Base-by-base conservation (phyloP, 2,888 invertebrate genomes). In the Troides aeacus region DNA sequence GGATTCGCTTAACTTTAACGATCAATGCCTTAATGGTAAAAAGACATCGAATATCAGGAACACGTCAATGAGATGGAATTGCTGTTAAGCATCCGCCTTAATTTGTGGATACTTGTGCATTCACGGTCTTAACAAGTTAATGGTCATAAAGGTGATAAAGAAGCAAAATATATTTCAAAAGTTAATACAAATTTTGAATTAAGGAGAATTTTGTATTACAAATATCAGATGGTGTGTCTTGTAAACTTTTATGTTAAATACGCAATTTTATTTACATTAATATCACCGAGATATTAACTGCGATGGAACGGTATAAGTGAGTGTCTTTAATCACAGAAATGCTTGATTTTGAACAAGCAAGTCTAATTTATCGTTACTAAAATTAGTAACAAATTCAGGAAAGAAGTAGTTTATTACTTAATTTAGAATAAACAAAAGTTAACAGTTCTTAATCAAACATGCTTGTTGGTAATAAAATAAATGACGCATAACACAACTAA, bases 251-350 rank as follows among this genome's bases (percentile, higher is more conserved):
- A 15, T 46, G 15, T 46, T 46, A 12, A 46, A 15, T 46, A 46
- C 2, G 30, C 30, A 30, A 2, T 10, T 6, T 50, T 50, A 4
- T 12, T 50, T 12, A n/a, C 53, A 18, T 53, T 18, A 18, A 53
- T 53, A 53, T n/a, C 0, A 18, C 46, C 46, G 53, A 53, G 18
- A 60, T n/a, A n/a, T 59, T 15, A 3, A 23, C n/a, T 36, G 21
- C 6, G 30, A 57, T 39, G 12, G 3, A 42, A 36, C 23, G 42
- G 64, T 46, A 17, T 64, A 64, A 24, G 8, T 64, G 64, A 64
- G 58, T 58, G 57, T 58, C 15, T 46, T 2, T 15, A 57, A 7
- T 15, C 2, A 18, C 23, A n/a, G 30, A 36, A 53, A 53, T 5
- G 46, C 23, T 42, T 18, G 15, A 39, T 30, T 23, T 15, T 8